phyloP scores from a whole-genome alignment of 2,113 vertebrate species.

The Triplophysa rosa region DNA sequence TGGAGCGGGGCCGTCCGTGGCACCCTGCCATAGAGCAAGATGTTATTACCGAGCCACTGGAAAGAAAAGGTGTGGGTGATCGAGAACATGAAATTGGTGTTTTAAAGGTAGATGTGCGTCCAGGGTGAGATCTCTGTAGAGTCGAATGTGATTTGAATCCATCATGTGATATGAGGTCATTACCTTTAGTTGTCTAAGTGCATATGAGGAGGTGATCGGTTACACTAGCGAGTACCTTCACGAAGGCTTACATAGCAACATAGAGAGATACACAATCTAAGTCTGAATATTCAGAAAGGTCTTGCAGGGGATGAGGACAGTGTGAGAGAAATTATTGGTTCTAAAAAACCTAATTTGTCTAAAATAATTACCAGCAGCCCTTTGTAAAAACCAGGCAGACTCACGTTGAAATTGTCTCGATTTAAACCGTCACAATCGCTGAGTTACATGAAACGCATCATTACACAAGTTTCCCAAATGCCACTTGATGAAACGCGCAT shows the following conservation, averaged over 20 bases:
- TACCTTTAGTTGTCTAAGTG: slow-evolving; percentile 67
- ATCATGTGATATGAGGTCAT: slow-evolving; percentile 69
- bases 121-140: slow-evolving; percentile 65
- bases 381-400: slow-evolving; percentile 29
- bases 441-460: slow-evolving; percentile 54
- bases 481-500: slow-evolving; percentile 71
- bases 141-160: slow-evolving; percentile 64
- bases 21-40: slow-evolving; percentile 62
- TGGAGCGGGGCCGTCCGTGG: slow-evolving; percentile 55
- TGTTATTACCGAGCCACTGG: slow-evolving; percentile 64
- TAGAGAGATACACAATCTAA: background rate
- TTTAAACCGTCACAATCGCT: slow-evolving; percentile 26
- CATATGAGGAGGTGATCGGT: slow-evolving; percentile 65
- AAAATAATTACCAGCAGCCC: slow-evolving; percentile 27
- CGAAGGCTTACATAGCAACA: background rate
- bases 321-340: slow-evolving; percentile 8
- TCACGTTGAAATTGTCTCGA: slow-evolving; percentile 19
- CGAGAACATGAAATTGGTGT: slow-evolving; percentile 61
- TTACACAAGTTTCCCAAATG: slow-evolving; percentile 58
- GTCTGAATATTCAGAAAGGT: background rate
- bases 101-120: slow-evolving; percentile 61
- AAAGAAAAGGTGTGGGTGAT: slow-evolving; percentile 66
- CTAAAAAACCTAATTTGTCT: background rate
- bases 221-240: background rate
- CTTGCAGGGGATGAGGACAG: background rate